Evolutionary conservation across 2,113 vertebrate genomes (phyloP).

Genomic region (Lophura nycthemera): DNA sequence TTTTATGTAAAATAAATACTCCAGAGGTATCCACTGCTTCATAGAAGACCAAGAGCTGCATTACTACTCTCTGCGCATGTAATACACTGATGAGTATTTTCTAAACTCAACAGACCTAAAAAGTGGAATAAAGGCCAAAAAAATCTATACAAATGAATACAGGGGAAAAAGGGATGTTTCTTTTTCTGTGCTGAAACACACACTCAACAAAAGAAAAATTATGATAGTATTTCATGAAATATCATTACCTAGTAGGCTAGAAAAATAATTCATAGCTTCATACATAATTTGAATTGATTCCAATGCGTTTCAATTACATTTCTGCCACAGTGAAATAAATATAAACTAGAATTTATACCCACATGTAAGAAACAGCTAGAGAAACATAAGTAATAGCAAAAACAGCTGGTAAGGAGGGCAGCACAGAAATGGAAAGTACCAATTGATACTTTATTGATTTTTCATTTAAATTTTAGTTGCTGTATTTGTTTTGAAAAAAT

Average conservation of each 20-base stretch:
- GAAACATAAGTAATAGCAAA: neutral
- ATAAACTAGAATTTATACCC: slow-evolving; percentile 56
- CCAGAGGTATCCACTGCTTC: neutral
- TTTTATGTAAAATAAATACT: neutral
- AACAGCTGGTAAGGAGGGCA: neutral
- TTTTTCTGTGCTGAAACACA: neutral
- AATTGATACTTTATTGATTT: slow-evolving; percentile 27
- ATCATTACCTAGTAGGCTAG: slow-evolving; percentile 20
- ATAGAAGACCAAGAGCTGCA: slow-evolving; percentile 19
- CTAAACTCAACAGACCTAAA: slow-evolving; percentile 50
- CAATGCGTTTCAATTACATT: slow-evolving; percentile 55
- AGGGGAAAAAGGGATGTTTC: neutral
- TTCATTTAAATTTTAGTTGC: slow-evolving; percentile 20
- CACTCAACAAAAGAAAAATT: slow-evolving; percentile 45
- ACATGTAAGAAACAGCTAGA: slow-evolving; percentile 1
- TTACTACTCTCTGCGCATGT: neutral
- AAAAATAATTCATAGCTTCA: slow-evolving; percentile 43
- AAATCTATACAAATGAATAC: neutral
- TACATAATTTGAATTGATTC: slow-evolving; percentile 51
- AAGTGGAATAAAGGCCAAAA: slow-evolving; percentile 52
- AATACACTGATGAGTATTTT: slow-evolving; percentile 2
- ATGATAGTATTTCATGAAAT: slow-evolving; percentile 18
- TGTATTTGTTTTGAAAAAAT: neutral
- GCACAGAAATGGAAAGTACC: slow-evolving; percentile 11
- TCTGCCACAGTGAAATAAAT: slow-evolving; percentile 58